phyloP scores from a whole-genome alignment of 2,888 invertebrate genomes.

The Lasioglossum figueresi region DNA sequence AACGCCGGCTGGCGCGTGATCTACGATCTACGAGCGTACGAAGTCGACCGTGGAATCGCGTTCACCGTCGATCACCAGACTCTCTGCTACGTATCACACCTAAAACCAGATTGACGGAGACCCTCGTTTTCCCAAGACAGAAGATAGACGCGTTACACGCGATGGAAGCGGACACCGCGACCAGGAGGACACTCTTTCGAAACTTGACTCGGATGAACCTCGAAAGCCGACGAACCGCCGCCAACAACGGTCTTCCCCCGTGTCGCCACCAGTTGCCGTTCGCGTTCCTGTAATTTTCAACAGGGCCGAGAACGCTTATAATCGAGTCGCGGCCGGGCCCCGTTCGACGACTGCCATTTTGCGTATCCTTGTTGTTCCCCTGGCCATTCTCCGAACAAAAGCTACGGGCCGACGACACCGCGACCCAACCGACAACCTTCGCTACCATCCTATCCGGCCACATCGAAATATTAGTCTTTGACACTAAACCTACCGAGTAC shows the following conservation, averaged over 20 bases:
- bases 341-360: constrained; percentile 73
- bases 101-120: constrained; percentile 39
- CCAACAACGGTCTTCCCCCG: background rate
- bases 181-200: constrained; percentile 16
- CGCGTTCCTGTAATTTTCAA: constrained; percentile 28
- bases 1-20: constrained; percentile 2
- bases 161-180: constrained; percentile 1
- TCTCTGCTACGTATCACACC: background rate
- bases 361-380: constrained; percentile 77
- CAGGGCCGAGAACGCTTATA: constrained; percentile 22
- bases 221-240: background rate
- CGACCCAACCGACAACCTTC: constrained; percentile 32
- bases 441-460: background rate
- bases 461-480: background rate
- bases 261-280: constrained; percentile 1
- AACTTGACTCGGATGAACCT: constrained; percentile 2
- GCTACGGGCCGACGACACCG: constrained; percentile 64
- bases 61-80: background rate
- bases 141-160: constrained; percentile 1
- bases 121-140: background rate
- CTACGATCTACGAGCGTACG: background rate
- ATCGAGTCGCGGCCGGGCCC: constrained; percentile 46
- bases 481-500: too few relatives aligned
- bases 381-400: constrained; percentile 77
- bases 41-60: background rate